A percentile compares a stretch with the other conserved stretches of the same genome.
phyloP scores from a whole-genome alignment of 2,888 invertebrate species.

The Chrysolina haemoptera region DNA sequence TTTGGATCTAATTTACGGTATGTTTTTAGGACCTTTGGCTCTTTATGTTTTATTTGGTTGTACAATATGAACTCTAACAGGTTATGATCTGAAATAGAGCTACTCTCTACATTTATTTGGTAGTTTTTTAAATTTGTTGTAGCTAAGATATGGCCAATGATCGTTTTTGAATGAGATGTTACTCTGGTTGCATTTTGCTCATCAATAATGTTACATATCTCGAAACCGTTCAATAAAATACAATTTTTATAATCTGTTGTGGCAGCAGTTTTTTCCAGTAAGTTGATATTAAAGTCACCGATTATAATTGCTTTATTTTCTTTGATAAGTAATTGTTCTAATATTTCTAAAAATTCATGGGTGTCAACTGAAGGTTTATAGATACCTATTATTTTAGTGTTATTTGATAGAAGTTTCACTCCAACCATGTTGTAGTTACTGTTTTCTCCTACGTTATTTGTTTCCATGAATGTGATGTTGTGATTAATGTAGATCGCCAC shows the following conservation, averaged over 20 bases:
- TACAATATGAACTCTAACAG: too few species aligned
- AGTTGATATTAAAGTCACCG: neutral
- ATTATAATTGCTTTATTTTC: conserved; percentile 1
- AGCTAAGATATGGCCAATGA: conserved; percentile 12
- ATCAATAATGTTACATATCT: neutral
- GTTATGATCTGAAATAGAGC: neutral
- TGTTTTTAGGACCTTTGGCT: too few species aligned
- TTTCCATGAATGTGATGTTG: neutral
- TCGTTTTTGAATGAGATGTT: conserved; percentile 4
- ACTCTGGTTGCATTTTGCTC: conserved; percentile 9
- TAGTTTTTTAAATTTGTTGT: neutral
- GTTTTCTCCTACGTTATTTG: conserved; percentile 10
- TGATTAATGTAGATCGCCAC: conserved; percentile 9
- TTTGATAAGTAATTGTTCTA: neutral
- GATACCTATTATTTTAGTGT: conserved; percentile 10
- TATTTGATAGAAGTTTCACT: conserved; percentile 17
- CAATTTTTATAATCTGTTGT: conserved; percentile 12
- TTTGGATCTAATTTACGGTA: too few species aligned
- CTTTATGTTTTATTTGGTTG: too few species aligned
- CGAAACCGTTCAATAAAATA: conserved; percentile 8
- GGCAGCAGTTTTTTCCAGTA: conserved; percentile 1
- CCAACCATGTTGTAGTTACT: conserved; percentile 1
- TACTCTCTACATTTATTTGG: neutral
- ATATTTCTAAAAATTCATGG: conserved; percentile 1
- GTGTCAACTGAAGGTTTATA: conserved; percentile 4